Evolutionary conservation across 2,888 invertebrate species (phyloP).

Genomic region (Nycteola revayana): DNA sequence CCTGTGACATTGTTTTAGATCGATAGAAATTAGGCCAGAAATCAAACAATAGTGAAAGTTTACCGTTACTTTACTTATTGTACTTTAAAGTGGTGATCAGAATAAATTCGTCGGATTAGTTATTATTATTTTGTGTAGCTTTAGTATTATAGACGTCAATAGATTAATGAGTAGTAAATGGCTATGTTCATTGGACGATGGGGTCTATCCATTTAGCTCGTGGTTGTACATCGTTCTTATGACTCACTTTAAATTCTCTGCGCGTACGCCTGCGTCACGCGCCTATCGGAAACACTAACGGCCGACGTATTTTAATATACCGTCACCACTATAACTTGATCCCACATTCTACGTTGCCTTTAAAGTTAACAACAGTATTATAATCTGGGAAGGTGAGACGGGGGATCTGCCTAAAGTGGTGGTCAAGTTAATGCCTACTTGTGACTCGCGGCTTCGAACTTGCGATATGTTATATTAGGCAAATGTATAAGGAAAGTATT

Average conservation of each 20-base stretch:
- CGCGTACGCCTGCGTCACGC: conserved; percentile 63
- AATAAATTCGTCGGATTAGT: conserved; percentile 3
- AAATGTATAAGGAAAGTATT: conserved; percentile 31
- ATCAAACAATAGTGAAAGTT: conserved; percentile 33
- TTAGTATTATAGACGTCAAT: conserved; percentile 12
- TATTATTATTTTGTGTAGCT: no score
- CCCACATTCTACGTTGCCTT: conserved; percentile 23
- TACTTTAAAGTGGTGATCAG: conserved; percentile 13
- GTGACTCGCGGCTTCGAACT: conserved; percentile 21
- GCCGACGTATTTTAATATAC: conserved; percentile 61
- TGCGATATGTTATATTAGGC: conserved; percentile 27
- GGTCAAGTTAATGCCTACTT: conserved; percentile 26
- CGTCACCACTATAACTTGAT: conserved; percentile 22
- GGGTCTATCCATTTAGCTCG: conserved; percentile 12
- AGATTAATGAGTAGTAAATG: conserved; percentile 31
- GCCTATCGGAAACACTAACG: conserved; percentile 76
- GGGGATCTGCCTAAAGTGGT: conserved; percentile 20
- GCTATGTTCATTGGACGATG: conserved; percentile 16
- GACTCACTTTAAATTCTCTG: conserved; percentile 64
- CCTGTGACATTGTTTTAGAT: conserved; percentile 18
- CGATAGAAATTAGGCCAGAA: conserved; percentile 24
- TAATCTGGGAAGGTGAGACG: conserved; percentile 27
- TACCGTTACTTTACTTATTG: conserved; percentile 18
- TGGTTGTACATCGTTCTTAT: conserved; percentile 30
- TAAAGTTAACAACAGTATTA: conserved; percentile 9